Conservation (phyloP, 2,888 invertebrate species). For the Allacma fusca region DNA sequence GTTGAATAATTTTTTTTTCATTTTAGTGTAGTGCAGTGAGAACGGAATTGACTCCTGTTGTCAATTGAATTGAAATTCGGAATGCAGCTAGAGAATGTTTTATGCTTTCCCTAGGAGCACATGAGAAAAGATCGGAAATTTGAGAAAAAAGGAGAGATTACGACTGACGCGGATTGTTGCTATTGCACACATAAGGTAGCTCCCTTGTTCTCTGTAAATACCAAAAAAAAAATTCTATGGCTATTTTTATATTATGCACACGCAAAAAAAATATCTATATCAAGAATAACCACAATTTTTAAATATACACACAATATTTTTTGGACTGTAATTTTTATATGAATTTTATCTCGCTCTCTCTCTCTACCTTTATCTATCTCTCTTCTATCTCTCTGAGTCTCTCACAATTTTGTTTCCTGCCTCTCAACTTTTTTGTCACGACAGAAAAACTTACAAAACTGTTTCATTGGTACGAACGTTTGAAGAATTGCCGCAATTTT, state of each 20-base stretch:
- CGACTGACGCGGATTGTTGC: slow-evolving; percentile 96
- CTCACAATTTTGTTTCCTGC: no score
- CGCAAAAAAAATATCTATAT: not conserved
- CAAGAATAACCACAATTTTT: no score
- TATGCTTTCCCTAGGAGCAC: slow-evolving; percentile 50
- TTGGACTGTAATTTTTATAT: no score
- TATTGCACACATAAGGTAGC: slow-evolving; percentile 94
- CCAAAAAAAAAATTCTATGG: not conserved
- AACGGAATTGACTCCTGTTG: slow-evolving; percentile 45
- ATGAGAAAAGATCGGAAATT: slow-evolving; percentile 63
- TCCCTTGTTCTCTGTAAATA: slow-evolving; percentile 12
- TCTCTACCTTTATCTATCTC: not conserved
- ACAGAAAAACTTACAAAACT: no score
- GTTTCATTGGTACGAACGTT: no score
- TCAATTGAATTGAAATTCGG: slow-evolving; percentile 42
- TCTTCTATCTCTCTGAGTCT: no score
- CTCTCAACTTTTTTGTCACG: no score
- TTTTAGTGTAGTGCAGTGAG: slow-evolving; percentile 44
- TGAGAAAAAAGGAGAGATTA: slow-evolving; percentile 86
- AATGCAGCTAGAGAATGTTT: slow-evolving; percentile 49
- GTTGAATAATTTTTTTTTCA: slow-evolving; percentile 42
- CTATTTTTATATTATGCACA: not conserved
- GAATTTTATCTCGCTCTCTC: not conserved
- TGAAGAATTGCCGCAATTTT: no score
- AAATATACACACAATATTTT: no score